Evolutionary conservation across 2,113 vertebrate genomes (phyloP).

Genomic region (human): GRCh38 chr3:150936001-150936500

Average conservation of each 20-base stretch:
- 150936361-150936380: background rate
- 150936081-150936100: too few species aligned
- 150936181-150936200: too few species aligned
- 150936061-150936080: too few species aligned
- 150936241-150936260: background rate
- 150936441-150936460: background rate
- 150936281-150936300: background rate
- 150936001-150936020: too few species aligned
- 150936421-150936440: background rate
- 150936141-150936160: too few species aligned
- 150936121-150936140: too few species aligned
- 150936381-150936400: background rate
- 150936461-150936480: background rate
- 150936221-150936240: background rate
- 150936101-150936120: too few species aligned
- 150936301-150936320: background rate
- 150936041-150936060: too few species aligned
- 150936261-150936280: slow-evolving; percentile 41
- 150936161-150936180: too few species aligned
- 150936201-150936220: background rate
- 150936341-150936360: background rate
- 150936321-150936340: background rate
- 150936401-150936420: background rate
- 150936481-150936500: background rate
- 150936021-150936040: too few species aligned